Evolutionary conservation across 2,797 vertebrate species (phyloP).

Genomic region (Amblyraja radiata): DNA sequence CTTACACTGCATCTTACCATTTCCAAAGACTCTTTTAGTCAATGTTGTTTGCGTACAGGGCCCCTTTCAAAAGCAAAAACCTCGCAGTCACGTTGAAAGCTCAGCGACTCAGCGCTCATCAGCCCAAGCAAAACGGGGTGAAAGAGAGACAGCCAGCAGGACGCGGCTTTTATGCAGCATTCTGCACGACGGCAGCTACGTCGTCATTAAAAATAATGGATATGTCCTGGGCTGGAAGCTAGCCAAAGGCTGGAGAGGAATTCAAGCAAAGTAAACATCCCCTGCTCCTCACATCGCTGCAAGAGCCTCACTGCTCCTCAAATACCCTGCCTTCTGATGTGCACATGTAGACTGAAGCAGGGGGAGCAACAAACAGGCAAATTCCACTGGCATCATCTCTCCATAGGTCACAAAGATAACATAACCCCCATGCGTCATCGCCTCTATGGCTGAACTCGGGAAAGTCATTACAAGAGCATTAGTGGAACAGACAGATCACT

Average conservation of each 20-base stretch:
- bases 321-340: neutral
- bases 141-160: neutral
- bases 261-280: neutral
- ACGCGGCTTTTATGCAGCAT: neutral
- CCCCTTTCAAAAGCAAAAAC: neutral
- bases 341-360: no score
- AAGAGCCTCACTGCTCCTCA: neutral
- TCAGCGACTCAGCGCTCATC: neutral
- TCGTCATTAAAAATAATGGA: neutral
- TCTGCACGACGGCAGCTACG: neutral
- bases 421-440: neutral
- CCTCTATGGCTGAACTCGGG: neutral
- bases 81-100: neutral
- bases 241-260: neutral
- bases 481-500: neutral
- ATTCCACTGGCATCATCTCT: neutral
- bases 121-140: neutral
- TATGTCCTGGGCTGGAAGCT: conserved; percentile 2
- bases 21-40: neutral
- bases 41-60: neutral
- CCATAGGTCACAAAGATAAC: neutral
- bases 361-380: neutral
- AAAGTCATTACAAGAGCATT: neutral
- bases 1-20: neutral
- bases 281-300: neutral